Base-by-base conservation (phyloP, 2,113 vertebrate genomes). In the Clarias batrachus region DNA sequence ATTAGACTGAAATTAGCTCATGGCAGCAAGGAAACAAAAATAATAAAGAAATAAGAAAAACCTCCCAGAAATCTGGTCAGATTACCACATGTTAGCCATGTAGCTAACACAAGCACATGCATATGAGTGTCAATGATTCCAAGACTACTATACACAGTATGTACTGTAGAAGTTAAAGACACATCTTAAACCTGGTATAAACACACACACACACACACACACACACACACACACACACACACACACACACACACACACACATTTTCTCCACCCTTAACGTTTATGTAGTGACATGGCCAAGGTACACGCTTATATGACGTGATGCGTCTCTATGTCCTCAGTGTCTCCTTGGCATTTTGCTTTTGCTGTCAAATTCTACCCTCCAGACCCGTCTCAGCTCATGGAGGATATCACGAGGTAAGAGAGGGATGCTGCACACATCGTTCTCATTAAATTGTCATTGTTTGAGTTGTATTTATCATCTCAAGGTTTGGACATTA, bases 361-460 rank as follows among this genome's bases (percentile, higher is more conserved):
- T 84, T 99, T 98, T 83, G 95, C 97, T 0, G 97, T 99, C 89
- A 99, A 99, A 93, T 99, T 99, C 93, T 99, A 99, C 91, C 98
- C 98, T 57, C 98, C 97, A 57, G 98, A 99, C 84, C 98, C 98
- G 62, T 96, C 98, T 62, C 98, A 98, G 93, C 97, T 99, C 88
- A 99, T 95, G 4, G 98, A 99, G 91, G 98, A 99, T 90, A 99
- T 99, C 84, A 99, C 98, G 85, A 98, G 98, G 98, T 99, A 93
- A 90, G 90, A 66, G 21, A 59, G 12, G 37, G 54, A 56, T 37
- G 21, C 52, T 30, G 59, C 0, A 25, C 27, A 14, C 10, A 5
- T 41, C 0, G 0, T 5, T 77, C 70, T 41, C 54, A 33, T 30
- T 23, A 62, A 73, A 80, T 78, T 62, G 30, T 48, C 54, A 41